These are phyloP conservation scores for Sminthopsis crassicaudata DNA, from an alignment of 2,113 vertebrate species.

Conservation along the genomic window DNA sequence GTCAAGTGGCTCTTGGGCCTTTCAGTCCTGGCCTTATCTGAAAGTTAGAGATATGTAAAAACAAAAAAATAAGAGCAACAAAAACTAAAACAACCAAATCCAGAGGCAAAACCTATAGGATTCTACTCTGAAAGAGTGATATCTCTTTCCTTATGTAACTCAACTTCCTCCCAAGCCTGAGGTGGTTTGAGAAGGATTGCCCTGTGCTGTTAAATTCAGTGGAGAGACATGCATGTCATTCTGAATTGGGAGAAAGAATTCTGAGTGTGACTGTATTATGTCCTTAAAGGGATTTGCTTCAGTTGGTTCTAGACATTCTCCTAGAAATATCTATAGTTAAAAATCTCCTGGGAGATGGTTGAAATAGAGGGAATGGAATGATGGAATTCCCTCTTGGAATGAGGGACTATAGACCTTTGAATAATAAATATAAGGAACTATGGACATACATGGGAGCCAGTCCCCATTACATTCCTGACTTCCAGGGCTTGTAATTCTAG, in stretches of 20 bases:
- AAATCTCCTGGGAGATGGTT: not conserved
- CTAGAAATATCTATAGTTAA: not conserved
- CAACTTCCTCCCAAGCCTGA: not conserved
- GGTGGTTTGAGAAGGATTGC: not conserved
- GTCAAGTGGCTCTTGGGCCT: not conserved
- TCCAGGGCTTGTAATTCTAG: not conserved
- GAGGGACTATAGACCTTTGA: not conserved
- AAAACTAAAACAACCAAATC: not conserved
- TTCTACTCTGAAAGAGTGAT: not conserved
- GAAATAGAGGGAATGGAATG: too few relatives aligned
- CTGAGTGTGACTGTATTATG: not conserved
- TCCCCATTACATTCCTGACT: not conserved
- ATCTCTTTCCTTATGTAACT: not conserved
- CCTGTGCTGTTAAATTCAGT: not conserved
- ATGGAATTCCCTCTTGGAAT: too few relatives aligned
- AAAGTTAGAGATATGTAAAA: not conserved
- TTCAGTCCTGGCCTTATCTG: not conserved
- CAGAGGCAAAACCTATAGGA: not conserved
- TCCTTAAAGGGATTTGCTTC: not conserved
- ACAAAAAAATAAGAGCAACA: not conserved
- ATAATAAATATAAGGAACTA: not conserved
- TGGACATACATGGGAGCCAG: not conserved
- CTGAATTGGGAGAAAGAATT: not conserved
- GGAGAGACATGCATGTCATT: too few relatives aligned
- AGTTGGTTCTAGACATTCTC: not conserved